Conservation (phyloP, 2,888 invertebrate species). For the Phyto melanocephala region DNA sequence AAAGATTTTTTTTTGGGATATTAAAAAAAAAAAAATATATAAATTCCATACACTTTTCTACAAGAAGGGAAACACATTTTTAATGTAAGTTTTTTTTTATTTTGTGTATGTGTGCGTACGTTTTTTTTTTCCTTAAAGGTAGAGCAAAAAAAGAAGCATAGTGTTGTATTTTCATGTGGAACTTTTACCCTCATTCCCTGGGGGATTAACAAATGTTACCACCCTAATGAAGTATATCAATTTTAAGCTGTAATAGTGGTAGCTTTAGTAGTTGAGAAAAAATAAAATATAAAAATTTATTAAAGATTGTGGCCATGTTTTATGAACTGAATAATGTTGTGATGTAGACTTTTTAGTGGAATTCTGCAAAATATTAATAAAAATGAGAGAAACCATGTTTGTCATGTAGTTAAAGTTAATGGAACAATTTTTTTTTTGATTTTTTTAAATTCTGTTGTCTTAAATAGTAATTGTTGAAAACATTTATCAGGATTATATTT, state of each 20-base stretch:
- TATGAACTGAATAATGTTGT: conserved; percentile 46
- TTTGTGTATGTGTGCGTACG: conserved; percentile 14
- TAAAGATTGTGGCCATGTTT: conserved; percentile 60
- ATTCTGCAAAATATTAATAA: neutral
- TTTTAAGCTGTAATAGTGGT: conserved; percentile 68
- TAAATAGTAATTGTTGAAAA: conserved; percentile 67
- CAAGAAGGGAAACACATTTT: conserved; percentile 26
- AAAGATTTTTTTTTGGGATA: conserved; percentile 22
- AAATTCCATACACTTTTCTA: neutral
- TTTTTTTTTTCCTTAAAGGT: conserved; percentile 29
- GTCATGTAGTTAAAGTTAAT: conserved; percentile 21
- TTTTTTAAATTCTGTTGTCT: conserved; percentile 47
- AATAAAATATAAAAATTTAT: conserved; percentile 21
- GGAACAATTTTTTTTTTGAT: conserved; percentile 2
- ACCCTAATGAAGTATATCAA: conserved; percentile 75
- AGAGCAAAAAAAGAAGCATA: conserved; percentile 1
- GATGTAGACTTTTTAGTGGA: neutral
- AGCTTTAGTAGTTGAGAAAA: conserved; percentile 54
- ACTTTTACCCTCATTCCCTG: conserved; percentile 34
- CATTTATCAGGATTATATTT: conserved; percentile 77
- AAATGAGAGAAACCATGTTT: neutral
- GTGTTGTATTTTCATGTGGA: neutral
- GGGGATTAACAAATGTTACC: conserved; percentile 62
- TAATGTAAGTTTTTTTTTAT: conserved; percentile 11
- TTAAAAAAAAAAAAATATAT: neutral